These are phyloP conservation scores for Spatulosminthurus flaviceps DNA, from an alignment of 2,888 invertebrate genomes.

Conservation along the genomic window DNA sequence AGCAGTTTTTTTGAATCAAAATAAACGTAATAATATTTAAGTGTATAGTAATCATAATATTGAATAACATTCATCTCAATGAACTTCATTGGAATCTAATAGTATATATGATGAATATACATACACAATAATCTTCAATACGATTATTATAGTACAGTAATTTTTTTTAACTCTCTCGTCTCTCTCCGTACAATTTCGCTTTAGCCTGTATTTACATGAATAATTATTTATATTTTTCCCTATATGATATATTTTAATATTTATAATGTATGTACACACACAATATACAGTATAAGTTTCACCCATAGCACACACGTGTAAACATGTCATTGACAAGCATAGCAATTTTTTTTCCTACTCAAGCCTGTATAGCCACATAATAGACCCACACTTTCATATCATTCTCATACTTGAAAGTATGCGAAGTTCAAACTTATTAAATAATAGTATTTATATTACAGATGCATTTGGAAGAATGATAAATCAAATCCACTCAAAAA, in stretches of 20 bases:
- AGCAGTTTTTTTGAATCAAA: conserved; percentile 7
- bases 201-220: too few species aligned
- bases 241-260: too few species aligned
- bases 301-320: too few species aligned
- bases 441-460: background rate
- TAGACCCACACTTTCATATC: too few species aligned
- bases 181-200: background rate
- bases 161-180: background rate
- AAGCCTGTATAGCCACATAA: too few species aligned
- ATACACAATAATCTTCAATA: conserved; percentile 7
- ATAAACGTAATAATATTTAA: conserved; percentile 12
- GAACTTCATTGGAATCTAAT: conserved; percentile 3
- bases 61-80: conserved; percentile 1
- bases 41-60: conserved; percentile 1
- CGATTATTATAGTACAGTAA: background rate
- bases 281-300: too few species aligned
- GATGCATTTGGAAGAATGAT: background rate
- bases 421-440: too few species aligned
- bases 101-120: conserved; percentile 11
- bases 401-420: too few species aligned
- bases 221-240: too few species aligned
- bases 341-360: too few species aligned
- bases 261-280: too few species aligned
- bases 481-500: background rate
- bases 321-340: too few species aligned